Base-by-base conservation (phyloP, 2,888 invertebrate species). In the Leptinotarsa haldemani region DNA sequence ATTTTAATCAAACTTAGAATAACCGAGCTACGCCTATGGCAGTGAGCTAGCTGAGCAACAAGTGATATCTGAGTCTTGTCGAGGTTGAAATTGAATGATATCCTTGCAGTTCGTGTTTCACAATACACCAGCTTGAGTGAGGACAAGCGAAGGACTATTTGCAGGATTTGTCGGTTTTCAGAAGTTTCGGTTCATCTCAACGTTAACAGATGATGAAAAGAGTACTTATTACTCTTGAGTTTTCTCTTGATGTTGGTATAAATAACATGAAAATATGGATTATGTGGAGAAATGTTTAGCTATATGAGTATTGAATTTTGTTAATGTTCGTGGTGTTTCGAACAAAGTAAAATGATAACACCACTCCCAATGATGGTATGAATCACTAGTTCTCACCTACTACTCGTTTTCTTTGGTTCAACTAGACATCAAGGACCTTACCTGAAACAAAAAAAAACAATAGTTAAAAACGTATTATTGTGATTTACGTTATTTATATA, bases 1-100 rank as follows among this genome's bases (percentile, higher is more conserved):
- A 56, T 56, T 15, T 22, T 13, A 3, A 40, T 40, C n/a, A 13
- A 9, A n/a, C 25, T n/a, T 4, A 61, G 3, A 61, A 56, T 46
- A 16, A 46, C 20, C 16, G 78, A 56, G 9, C 30, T 15, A 50
- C 72, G 53, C 48, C 64, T 30, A 46, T 68, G 68, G 67, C 50
- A 40, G 50, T 9, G 30, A 72, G 82, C 80, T 46, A 72, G 82
- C 80, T 46, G 46, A 67, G 82, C 81, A 81, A 83, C 82, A 82
- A 83, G 82, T 72, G 67, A 25, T 65, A 48, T 72, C 64, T 47
- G 63, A 72, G 48, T 65, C 61, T 61, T 40, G 66, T 22, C 66
- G 68, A 53, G 64, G 67, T 68, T 72, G 50, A 52, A 72, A 72
- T 46, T 52, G 72, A 50, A 68, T 52, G 72, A 63, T 56, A 68